Conservation (phyloP, 2,888 invertebrate species). For the Drosophila meridiana region DNA sequence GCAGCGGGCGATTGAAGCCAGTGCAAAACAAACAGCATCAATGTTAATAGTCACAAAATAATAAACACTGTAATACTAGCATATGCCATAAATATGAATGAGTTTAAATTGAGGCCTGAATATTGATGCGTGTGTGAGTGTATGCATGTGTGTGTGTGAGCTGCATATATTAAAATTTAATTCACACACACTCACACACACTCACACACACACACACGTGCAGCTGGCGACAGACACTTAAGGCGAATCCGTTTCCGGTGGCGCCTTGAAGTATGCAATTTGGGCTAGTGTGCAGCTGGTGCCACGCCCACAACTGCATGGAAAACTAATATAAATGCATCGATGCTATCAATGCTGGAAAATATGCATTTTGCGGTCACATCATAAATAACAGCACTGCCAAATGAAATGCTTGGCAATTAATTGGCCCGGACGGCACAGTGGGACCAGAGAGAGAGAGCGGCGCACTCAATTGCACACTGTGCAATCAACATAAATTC, state of each 20-base stretch:
- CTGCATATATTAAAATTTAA: slow-evolving; percentile 27
- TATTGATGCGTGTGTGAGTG: slow-evolving; percentile 36
- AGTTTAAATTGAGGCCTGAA: slow-evolving; percentile 35
- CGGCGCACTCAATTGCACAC: slow-evolving; percentile 44
- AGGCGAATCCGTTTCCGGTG: slow-evolving; percentile 35
- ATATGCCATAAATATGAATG: slow-evolving; percentile 54
- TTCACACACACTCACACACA: slow-evolving; percentile 14
- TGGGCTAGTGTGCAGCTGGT: neutral
- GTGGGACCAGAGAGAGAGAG: neutral
- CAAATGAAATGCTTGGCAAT: slow-evolving; percentile 72
- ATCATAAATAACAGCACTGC: slow-evolving; percentile 70
- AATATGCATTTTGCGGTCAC: slow-evolving; percentile 62
- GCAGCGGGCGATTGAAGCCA: slow-evolving; percentile 2
- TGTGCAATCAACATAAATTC: slow-evolving; percentile 73
- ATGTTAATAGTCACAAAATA: slow-evolving; percentile 29
- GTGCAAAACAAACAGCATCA: slow-evolving; percentile 8
- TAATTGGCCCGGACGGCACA: slow-evolving; percentile 57
- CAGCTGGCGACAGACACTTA: neutral
- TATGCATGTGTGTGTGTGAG: slow-evolving; percentile 8
- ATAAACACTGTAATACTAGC: slow-evolving; percentile 35
- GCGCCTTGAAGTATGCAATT: slow-evolving; percentile 48
- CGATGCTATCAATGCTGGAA: slow-evolving; percentile 58
- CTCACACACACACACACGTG: slow-evolving; percentile 1
- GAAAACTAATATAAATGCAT: slow-evolving; percentile 33
- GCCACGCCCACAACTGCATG: slow-evolving; percentile 28